Evolutionary conservation across 2,797 vertebrate species (phyloP), one percentile per base, ranked within the genome.

Genomic region (Manis javanica): DNA sequence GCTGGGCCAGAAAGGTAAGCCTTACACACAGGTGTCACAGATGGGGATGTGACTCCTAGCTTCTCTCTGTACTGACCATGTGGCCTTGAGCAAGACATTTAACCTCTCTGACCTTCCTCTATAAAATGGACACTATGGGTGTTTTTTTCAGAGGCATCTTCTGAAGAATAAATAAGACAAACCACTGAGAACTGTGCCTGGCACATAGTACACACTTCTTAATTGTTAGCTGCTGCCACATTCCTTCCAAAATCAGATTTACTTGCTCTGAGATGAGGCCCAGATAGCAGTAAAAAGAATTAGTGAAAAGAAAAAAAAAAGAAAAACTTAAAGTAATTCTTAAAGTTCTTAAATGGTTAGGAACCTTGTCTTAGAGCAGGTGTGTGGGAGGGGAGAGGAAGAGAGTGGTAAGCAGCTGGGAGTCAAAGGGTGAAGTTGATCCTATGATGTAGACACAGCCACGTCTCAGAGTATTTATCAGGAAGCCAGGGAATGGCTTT

Each of bases 361-460:
- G 61, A 90, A 61, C 19, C 16, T 21, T 37, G 13, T 42, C 34
- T 42, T 31, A 81, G 51, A 63, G 57, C 42, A 61, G 12, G 72
- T 0, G 5, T 1, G 7, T 15, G 16, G 15, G 14, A 14, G 3
- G 18, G 7, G 49, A 21, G 5, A 3, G 11, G 2, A 16, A 9
- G 19, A 21, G 37, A n/a, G 15, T 2, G 13, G 12, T 19, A 31
- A 39, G 8, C 46, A 24, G 69, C 37, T 21, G 31, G 34, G 18
- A 29, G 10, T 46, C 77, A 51, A 55, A 66, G 24, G 24, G 29
- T 1, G 1, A 34, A 34, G 34, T 34, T 34, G 34, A 34, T 34
- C 34, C 34, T 34, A 34, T 34, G 34, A 34, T 34, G 34, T 34
- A 34, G 34, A 34, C 34, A 34, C 34, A 34, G 34, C 34, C 34